Conservation (phyloP, 1,140 invertebrate genomes). For the Trachelipus rathkii region DNA sequence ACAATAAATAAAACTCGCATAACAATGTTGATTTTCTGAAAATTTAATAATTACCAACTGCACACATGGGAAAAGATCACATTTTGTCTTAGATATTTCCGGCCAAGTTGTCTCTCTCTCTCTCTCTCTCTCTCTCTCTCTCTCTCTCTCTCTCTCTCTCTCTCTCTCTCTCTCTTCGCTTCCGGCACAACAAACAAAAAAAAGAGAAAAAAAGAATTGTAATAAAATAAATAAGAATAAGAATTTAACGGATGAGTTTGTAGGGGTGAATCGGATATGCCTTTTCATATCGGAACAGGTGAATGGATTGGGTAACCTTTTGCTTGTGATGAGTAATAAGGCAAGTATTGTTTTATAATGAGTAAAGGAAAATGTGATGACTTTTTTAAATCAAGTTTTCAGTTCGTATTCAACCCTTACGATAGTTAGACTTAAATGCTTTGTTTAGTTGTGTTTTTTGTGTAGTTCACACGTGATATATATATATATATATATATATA, state of each 20-base stretch:
- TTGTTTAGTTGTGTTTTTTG: too few species aligned
- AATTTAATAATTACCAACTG: too few species aligned
- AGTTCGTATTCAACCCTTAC: not conserved
- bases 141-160: conserved; percentile 11
- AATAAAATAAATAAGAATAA: not conserved
- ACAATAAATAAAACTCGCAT: too few species aligned
- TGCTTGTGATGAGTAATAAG: not conserved
- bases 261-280: not conserved
- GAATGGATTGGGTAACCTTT: not conserved
- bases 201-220: not conserved
- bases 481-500: too few species aligned
- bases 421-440: not conserved
- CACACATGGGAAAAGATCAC: too few species aligned
- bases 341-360: conserved; percentile 1
- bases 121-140: not conserved
- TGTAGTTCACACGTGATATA: too few species aligned
- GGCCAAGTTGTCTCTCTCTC: too few species aligned
- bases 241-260: not conserved
- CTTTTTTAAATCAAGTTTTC: not conserved
- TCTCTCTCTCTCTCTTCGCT: conserved; percentile 2
- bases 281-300: conserved; percentile 7
- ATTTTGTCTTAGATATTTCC: too few species aligned
- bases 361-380: not conserved
- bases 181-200: not conserved
- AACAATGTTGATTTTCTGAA: too few species aligned